Percentiles rank a stretch among this genome's conserved stretches.
Evolutionary conservation across 2,888 invertebrate genomes (phyloP).

Genomic region (Epirrita christyi): DNA sequence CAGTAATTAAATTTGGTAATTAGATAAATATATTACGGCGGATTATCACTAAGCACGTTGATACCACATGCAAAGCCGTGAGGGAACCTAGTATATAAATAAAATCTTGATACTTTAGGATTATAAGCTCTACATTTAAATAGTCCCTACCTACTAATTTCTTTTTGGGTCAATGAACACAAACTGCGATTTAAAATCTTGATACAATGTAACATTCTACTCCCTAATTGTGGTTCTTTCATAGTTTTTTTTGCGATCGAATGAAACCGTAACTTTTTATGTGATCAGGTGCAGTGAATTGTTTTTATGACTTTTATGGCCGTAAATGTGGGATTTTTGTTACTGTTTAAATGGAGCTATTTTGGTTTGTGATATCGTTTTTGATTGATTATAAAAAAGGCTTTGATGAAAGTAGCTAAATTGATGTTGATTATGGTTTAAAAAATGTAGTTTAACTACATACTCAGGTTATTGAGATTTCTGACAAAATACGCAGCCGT

Average conservation of each 20-base stretch:
- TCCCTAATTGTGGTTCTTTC: constrained; percentile 30
- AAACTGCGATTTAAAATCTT: constrained; percentile 11
- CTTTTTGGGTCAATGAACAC: background rate
- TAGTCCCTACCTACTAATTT: background rate
- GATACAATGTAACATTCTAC: constrained; percentile 17
- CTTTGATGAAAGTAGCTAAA: background rate
- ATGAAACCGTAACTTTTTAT: constrained; percentile 27
- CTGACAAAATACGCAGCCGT: no score
- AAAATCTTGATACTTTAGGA: background rate
- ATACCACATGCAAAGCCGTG: no score
- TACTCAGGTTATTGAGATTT: no score
- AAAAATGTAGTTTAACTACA: no score
- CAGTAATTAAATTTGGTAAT: no score
- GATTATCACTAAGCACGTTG: no score
- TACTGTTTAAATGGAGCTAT: constrained; percentile 15
- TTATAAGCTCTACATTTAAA: background rate
- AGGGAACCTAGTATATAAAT: background rate
- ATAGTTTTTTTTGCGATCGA: constrained; percentile 17
- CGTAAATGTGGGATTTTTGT: constrained; percentile 27
- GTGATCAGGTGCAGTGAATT: constrained; percentile 28
- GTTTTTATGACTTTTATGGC: constrained; percentile 20
- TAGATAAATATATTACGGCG: no score
- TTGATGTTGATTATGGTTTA: background rate
- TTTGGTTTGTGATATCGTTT: constrained; percentile 4
- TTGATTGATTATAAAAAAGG: constrained; percentile 9